A percentile compares a stretch with the other conserved stretches of the same genome.
These are phyloP conservation scores for Oncorhynchus tshawytscha DNA, from an alignment of 2,113 vertebrate species.

Conservation along the genomic window DNA sequence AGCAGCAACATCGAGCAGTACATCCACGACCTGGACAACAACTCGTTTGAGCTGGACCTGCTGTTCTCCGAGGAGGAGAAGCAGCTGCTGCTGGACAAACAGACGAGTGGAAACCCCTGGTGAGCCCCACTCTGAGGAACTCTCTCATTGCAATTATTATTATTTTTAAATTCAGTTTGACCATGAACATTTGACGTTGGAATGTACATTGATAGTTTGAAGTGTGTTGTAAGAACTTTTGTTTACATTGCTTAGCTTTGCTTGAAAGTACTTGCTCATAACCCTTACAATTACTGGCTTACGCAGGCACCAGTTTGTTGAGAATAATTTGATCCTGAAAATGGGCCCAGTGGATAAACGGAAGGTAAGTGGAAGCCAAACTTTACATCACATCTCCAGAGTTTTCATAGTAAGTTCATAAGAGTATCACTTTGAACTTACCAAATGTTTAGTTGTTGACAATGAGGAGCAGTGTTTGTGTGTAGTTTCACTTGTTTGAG, in stretches of 20 bases:
- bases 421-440: not conserved
- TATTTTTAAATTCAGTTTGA: not conserved
- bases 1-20: constrained; percentile 98
- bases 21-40: constrained; percentile 95
- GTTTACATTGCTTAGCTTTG: not conserved
- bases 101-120: constrained; percentile 94
- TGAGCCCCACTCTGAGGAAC: constrained; percentile 57
- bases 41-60: constrained; percentile 96
- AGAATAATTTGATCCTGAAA: constrained; percentile 98
- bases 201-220: not conserved
- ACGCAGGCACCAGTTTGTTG: constrained; percentile 97
- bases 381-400: not conserved
- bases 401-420: not conserved
- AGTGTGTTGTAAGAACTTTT: not conserved
- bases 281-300: constrained; percentile 37
- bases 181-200: not conserved
- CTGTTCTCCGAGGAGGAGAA: constrained; percentile 97
- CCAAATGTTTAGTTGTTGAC: not conserved
- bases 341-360: constrained; percentile 99
- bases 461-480: no score
- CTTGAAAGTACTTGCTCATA: not conserved
- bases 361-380: constrained; percentile 79
- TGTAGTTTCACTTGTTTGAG: no score
- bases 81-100: constrained; percentile 90
- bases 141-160: not conserved